phyloP scores from a whole-genome alignment of 2,113 vertebrate species.

The Cavia porcellus region DNA sequence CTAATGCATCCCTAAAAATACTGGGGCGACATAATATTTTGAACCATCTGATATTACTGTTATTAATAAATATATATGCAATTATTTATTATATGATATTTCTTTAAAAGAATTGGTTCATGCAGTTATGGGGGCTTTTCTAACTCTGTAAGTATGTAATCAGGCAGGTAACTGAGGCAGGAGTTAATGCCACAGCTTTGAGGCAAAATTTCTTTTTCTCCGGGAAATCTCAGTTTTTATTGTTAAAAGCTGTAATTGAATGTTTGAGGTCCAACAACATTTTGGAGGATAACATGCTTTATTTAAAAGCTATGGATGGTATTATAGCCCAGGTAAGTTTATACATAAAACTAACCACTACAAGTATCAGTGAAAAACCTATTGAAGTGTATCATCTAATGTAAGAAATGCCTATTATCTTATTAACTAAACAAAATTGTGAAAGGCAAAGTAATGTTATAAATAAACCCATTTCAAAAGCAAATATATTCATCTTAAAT shows the following conservation, averaged over 20 bases:
- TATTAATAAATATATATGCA: background rate
- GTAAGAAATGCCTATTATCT: conserved; percentile 10
- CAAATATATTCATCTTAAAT: conserved; percentile 32
- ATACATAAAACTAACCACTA: background rate
- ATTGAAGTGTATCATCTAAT: background rate
- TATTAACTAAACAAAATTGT: background rate
- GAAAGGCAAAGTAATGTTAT: background rate
- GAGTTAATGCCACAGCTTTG: background rate
- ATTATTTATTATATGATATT: background rate
- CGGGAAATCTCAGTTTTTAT: background rate
- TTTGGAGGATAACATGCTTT: background rate
- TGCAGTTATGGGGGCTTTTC: background rate
- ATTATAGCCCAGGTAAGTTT: background rate
- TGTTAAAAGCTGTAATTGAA: background rate
- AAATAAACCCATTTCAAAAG: background rate
- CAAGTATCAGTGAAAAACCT: background rate
- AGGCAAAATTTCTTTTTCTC: conserved; percentile 41
- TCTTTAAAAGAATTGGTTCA: conserved; percentile 15
- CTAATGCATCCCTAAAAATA: background rate
- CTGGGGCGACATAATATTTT: background rate
- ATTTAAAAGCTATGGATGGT: background rate
- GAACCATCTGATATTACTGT: background rate
- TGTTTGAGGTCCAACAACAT: background rate
- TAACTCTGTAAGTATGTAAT: background rate
- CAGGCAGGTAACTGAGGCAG: background rate